phyloP scores from a whole-genome alignment of 2,888 invertebrate genomes.

The Craniophora ligustri region DNA sequence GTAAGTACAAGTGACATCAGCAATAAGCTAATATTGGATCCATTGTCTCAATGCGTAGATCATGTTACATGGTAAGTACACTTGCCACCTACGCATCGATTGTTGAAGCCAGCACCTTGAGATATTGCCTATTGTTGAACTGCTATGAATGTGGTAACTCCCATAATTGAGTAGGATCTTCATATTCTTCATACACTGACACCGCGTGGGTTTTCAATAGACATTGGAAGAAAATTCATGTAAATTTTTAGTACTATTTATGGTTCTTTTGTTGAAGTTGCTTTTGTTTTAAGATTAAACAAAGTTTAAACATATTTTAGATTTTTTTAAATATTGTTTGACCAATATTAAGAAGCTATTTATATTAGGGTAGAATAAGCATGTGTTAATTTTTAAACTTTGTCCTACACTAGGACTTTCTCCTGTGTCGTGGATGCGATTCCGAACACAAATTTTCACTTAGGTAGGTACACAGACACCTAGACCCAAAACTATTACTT shows the following conservation, averaged over 20 bases:
- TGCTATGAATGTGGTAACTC: conserved; percentile 54
- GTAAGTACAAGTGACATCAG: not conserved
- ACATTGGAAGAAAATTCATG: conserved; percentile 38
- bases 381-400: too few species aligned
- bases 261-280: too few species aligned
- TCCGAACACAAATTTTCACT: too few species aligned
- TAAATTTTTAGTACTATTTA: conserved; percentile 20
- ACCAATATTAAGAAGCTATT: too few species aligned
- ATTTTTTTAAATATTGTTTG: too few species aligned
- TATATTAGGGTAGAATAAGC: too few species aligned
- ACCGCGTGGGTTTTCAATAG: conserved; percentile 59
- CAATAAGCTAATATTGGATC: not conserved
- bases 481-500: too few species aligned
- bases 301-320: too few species aligned
- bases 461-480: too few species aligned
- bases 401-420: too few species aligned
- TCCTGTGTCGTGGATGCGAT: too few species aligned
- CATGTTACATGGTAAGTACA: conserved; percentile 15
- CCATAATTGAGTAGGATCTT: conserved; percentile 60
- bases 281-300: too few species aligned
- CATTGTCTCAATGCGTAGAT: not conserved
- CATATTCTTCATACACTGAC: conserved; percentile 46
- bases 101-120: conserved; percentile 49
- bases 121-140: conserved; percentile 63
- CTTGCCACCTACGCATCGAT: conserved; percentile 44